Conservation (phyloP, 2,888 invertebrate genomes). For the Xanthorhoe designata region DNA sequence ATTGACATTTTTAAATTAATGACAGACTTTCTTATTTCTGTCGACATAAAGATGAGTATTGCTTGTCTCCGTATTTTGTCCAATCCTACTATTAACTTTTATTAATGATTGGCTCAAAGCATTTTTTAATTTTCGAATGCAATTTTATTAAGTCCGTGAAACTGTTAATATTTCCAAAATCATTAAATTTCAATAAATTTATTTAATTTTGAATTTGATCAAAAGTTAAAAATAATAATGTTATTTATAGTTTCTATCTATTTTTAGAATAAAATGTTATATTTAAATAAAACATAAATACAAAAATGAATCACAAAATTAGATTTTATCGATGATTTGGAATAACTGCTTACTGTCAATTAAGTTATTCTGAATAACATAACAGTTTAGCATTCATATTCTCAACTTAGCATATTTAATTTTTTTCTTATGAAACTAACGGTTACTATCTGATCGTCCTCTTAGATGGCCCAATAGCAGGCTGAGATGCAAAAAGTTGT, state of each 20-base stretch:
- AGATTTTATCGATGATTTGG: not conserved
- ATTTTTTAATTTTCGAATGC: constrained; percentile 3
- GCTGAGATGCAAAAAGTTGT: no score
- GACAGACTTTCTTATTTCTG: constrained; percentile 20
- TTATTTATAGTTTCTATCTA: not conserved
- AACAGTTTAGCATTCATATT: not conserved
- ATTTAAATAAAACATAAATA: not conserved
- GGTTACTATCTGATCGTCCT: no score
- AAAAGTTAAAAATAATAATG: not conserved
- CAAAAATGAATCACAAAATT: not conserved
- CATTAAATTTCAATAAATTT: not conserved
- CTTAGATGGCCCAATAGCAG: no score
- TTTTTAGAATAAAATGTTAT: not conserved
- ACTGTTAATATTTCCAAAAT: not conserved
- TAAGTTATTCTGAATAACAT: not conserved
- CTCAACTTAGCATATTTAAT: no score
- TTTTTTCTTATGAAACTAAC: no score
- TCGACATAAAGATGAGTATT: constrained; percentile 9
- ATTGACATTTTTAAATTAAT: constrained; percentile 31
- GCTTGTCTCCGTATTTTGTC: not conserved
- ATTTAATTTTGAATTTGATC: not conserved
- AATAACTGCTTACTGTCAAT: not conserved
- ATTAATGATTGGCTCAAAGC: not conserved
- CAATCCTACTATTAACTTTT: not conserved
- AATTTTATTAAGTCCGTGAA: not conserved